Evolutionary conservation across 37 sponge, comb jelly and placozoan species (phyloP), one percentile per base, ranked within the genome.

Genomic region (Geodia barretti): DNA sequence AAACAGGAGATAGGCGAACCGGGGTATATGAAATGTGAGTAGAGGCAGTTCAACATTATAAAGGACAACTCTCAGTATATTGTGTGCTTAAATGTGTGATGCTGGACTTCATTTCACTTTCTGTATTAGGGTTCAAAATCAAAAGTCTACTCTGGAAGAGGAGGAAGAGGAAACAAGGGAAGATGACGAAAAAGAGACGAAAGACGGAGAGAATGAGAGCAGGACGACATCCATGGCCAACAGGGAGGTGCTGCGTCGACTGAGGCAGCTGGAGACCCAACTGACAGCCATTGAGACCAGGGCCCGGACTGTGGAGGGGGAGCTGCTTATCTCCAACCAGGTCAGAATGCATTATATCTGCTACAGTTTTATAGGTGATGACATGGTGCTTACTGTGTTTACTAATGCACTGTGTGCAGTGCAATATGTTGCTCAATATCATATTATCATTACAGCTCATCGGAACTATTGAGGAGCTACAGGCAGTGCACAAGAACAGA

Each of bases 281-380:
- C 70, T 90, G 34, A 64, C 24, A 80, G 87, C 91, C 7, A 81
- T 90, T 31, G 91, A 90, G 72, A 68, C 35, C 61, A 81, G 87
- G 40, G 91, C 87, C 37, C 68, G 54, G 39, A 34, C 70, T 25
- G 60, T 90, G 28, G 82, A 80, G 60, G 82, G 82, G 58, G 91
- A 80, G 30, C 74, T 90, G 31, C 66, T 64, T 35, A 60, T 59
- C 2, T 68, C 87, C 19, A 79, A 80, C 28, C 81, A 79, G 77
- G 91, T 90, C 14, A 47, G 54, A 47, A 14, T 7, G 54, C 7
- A 47, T 17, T 47, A 47, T 14, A 47, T 47, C 11, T 47, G 14
- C 54, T 14, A 47, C 14, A 17, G 54, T 47, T 47, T 47, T 14
- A 47, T 17, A 17, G 54, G 54, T 17, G 54, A 47, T 17, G 54